Base-by-base conservation (phyloP, 2,113 vertebrate genomes). In the Lonchura striata region DNA sequence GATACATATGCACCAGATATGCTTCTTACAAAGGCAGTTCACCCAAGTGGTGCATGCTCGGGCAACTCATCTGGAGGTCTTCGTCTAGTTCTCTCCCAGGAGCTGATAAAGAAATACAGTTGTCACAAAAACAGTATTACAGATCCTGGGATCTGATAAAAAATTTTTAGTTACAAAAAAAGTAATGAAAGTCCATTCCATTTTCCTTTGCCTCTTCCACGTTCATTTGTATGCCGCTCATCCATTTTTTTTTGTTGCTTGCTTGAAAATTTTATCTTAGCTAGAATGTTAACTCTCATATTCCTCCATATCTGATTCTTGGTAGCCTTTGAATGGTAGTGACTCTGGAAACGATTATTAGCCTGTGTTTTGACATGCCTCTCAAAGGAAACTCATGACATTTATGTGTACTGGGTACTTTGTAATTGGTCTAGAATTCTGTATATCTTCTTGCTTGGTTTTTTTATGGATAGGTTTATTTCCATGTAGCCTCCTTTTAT, bases 201-300 rank as follows among this genome's bases (percentile, higher is more conserved):
- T 94, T 97, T 96, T 80, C 54, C 31, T 88, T 68, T 94, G 49
- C 46, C 59, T 95, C 35, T 85, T 87, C 41, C 81, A 82, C 37
- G 4, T 88, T 88, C 77, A 66, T 96, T 50, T 92, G 54, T 93
- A 92, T 92, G 84, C 87, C 70, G 79, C 85, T 31, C 57, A 88
- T 92, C 78, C 35, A 49, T 94, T 95, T 95, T 96, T 96, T 96
- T 89, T 92, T 3, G 4, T 97, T 89, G 95, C 75, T 92, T 97
- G 92, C 61, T 97, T 28, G 14, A 19, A 85, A 94, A 57, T 52
- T 80, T 53, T 72, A 47, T 95, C 63, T 79, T 61, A 68, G 64
- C 56, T 90, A 78, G 83, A 80, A 63, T 2, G 19, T 72, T 59
- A 66, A 41, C 53, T 24, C 22, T 44, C 4, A 10, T 41, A 52